A percentile compares a stretch with the other conserved stretches of the same genome.
Conservation (phyloP, 2,888 invertebrate genomes). For the Altica lythri region DNA sequence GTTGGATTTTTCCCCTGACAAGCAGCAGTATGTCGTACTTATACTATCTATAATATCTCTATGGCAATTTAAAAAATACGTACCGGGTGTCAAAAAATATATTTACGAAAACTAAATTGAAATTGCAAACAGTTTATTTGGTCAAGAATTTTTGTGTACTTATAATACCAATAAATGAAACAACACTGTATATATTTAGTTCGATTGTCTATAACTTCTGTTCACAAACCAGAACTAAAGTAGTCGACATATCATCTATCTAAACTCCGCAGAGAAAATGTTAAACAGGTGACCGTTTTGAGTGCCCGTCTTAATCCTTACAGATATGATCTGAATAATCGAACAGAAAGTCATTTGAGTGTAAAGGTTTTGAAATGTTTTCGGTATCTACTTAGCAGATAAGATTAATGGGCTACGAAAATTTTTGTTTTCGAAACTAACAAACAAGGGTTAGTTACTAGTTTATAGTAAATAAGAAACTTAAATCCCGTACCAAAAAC, state of each 20-base stretch:
- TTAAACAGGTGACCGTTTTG: constrained; percentile 40
- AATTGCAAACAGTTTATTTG: too few species aligned
- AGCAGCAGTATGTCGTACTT: too few species aligned
- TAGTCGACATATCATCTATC: constrained; percentile 2
- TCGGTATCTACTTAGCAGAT: constrained; percentile 34
- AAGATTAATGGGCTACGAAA: constrained; percentile 36
- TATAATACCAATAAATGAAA: too few species aligned
- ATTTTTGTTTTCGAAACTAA: constrained; percentile 10
- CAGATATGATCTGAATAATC: constrained; percentile 43
- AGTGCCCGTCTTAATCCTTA: constrained; percentile 31
- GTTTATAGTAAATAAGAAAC: not conserved
- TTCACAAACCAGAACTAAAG: too few species aligned
- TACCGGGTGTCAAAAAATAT: too few species aligned
- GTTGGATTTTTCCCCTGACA: too few species aligned
- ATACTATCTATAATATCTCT: too few species aligned
- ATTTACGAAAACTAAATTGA: too few species aligned
- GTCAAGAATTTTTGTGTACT: too few species aligned
- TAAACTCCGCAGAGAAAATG: constrained; percentile 32
- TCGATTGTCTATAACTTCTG: not conserved
- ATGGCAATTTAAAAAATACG: too few species aligned
- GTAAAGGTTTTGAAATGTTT: constrained; percentile 42
- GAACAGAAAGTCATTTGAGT: constrained; percentile 39
- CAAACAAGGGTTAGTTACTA: constrained; percentile 9
- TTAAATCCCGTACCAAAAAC: too few species aligned
- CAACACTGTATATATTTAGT: too few species aligned